Percentiles rank a stretch among this genome's conserved stretches.
These are phyloP conservation scores for Spicauda simplicius DNA, from an alignment of 2,888 invertebrate species.

Conservation along the genomic window DNA sequence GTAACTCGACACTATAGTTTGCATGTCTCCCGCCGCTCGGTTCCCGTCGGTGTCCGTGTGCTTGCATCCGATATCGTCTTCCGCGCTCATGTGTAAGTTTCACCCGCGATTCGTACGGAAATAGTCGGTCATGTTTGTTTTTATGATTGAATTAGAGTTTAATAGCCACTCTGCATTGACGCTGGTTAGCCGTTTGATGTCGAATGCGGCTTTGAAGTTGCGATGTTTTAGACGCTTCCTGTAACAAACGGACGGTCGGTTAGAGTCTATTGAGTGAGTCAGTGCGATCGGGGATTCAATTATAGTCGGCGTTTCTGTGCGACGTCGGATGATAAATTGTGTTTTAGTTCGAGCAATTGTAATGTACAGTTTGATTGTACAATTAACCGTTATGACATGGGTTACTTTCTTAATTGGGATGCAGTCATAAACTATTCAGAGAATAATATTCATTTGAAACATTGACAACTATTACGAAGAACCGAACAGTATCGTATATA, in stretches of 20 bases:
- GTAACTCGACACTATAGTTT: slow-evolving; percentile 70
- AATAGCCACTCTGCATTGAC: slow-evolving; percentile 63
- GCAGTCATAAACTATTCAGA: slow-evolving; percentile 29
- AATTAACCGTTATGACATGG: slow-evolving; percentile 32
- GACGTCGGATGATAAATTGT: slow-evolving; percentile 32
- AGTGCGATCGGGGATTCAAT: slow-evolving; percentile 36
- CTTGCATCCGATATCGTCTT: slow-evolving; percentile 49
- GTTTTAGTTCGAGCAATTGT: slow-evolving; percentile 26
- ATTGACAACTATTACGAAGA: too few species aligned
- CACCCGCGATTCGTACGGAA: slow-evolving; percentile 63
- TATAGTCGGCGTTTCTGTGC: slow-evolving; percentile 27
- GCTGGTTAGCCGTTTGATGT: slow-evolving; percentile 66
- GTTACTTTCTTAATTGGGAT: slow-evolving; percentile 30
- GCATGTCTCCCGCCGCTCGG: slow-evolving; percentile 66
- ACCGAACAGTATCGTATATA: too few species aligned
- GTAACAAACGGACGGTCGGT: slow-evolving; percentile 67
- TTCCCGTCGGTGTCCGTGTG: slow-evolving; percentile 39
- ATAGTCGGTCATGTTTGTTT: slow-evolving; percentile 78
- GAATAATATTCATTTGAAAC: slow-evolving; percentile 4
- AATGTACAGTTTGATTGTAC: slow-evolving; percentile 25
- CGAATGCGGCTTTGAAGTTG: slow-evolving; percentile 64
- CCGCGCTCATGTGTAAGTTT: slow-evolving; percentile 70
- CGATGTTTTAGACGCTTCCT: slow-evolving; percentile 66
- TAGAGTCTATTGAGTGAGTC: slow-evolving; percentile 62
- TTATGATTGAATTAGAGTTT: slow-evolving; percentile 78